These are phyloP conservation scores for Caenorhabditis becei DNA, from an alignment of 2,888 invertebrate species.

Conservation along the genomic window DNA sequence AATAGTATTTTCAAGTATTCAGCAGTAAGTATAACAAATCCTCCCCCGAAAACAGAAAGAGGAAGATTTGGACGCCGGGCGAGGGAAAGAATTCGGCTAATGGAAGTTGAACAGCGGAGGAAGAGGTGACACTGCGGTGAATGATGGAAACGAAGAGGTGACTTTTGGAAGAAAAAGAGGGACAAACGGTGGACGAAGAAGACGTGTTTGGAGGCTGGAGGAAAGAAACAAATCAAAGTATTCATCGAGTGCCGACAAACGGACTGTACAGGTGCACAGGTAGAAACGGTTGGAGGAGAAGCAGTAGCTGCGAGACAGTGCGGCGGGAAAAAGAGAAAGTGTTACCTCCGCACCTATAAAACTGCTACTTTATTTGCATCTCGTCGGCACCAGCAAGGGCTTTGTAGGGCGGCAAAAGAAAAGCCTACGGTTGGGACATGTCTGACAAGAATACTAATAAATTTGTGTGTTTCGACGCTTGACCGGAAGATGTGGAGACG, in stretches of 20 bases:
- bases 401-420: not conserved
- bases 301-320: not conserved
- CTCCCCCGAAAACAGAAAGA: constrained; percentile 3
- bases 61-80: not conserved
- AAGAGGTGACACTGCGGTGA: constrained; percentile 55
- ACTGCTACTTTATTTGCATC: constrained; percentile 38
- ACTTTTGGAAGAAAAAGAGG: constrained; percentile 43
- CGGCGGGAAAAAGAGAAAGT: not conserved
- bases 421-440: not conserved
- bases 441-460: constrained; percentile 40
- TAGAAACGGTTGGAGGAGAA: constrained; percentile 4
- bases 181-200: constrained; percentile 44
- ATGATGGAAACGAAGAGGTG: constrained; percentile 51
- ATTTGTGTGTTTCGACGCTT: no score
- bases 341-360: constrained; percentile 32
- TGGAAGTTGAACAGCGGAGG: constrained; percentile 48
- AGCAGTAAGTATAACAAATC: not conserved
- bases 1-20: no score
- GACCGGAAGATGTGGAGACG: no score
- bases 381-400: constrained; percentile 14
- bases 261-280: constrained; percentile 43
- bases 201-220: constrained; percentile 39
- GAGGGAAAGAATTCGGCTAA: constrained; percentile 32
- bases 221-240: constrained; percentile 51
- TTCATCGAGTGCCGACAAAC: constrained; percentile 14